Percentiles rank a stretch among this genome's conserved stretches.
Conservation (phyloP, 92 coral and sea anemone species). For the Montipora capitata region DNA sequence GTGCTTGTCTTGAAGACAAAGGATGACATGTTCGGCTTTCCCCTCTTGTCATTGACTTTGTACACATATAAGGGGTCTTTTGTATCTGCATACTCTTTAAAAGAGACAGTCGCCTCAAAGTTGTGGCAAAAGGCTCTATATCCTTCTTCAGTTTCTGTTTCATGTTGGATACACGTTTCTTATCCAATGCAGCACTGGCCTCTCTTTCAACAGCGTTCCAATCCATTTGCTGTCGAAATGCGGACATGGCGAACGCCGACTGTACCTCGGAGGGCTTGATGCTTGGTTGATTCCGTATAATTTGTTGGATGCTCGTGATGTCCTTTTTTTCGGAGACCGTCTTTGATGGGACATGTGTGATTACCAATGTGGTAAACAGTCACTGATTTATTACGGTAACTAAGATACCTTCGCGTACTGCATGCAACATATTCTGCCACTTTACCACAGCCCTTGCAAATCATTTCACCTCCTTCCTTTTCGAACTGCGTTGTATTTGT, state of each 20-base stretch:
- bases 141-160: conserved; percentile 68
- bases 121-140: conserved; percentile 74
- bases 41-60: conserved; percentile 68
- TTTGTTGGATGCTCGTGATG: no score
- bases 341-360: no score
- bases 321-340: no score
- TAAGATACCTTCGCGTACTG: conserved; percentile 51
- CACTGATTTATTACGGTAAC: conserved; percentile 67
- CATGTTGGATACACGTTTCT: conserved; percentile 56
- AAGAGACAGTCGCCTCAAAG: conserved; percentile 73
- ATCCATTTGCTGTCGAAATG: no score
- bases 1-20: conserved; percentile 78
- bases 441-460: conserved; percentile 40
- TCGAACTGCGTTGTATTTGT: conserved; percentile 16
- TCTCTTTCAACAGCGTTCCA: no score
- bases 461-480: conserved; percentile 14
- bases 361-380: no score
- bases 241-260: no score
- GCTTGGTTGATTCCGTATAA: no score
- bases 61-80: conserved; percentile 69
- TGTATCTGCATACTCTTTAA: conserved; percentile 78
- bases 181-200: conserved; percentile 42
- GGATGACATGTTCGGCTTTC: conserved; percentile 73
- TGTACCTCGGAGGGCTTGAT: no score
- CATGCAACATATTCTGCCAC: no score